These are phyloP conservation scores for Lophotriccus pileatus DNA, from an alignment of 2,797 vertebrate genomes.

Conservation along the genomic window DNA sequence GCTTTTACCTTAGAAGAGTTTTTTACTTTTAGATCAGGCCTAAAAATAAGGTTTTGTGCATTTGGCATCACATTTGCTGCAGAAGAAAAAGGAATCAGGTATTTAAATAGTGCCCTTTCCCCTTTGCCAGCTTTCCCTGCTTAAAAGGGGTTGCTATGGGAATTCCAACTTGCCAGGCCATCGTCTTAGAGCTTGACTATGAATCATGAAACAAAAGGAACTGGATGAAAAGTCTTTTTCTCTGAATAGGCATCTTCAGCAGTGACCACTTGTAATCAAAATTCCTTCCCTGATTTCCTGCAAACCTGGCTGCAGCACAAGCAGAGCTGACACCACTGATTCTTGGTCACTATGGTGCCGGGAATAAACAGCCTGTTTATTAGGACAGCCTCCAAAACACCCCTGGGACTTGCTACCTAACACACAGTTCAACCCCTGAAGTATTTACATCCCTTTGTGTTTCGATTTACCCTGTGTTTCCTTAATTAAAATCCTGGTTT, in stretches of 20 bases:
- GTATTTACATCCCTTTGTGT: not conserved
- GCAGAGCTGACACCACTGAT: not conserved
- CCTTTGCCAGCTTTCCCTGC: conserved; percentile 14
- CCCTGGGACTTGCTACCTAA: not conserved
- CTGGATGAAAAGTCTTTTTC: conserved; percentile 17
- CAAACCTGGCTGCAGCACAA: not conserved
- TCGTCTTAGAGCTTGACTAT: not conserved
- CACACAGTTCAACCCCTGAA: not conserved
- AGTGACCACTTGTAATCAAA: conserved; percentile 6
- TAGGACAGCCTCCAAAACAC: not conserved
- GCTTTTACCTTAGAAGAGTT: not conserved
- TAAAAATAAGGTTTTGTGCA: not conserved
- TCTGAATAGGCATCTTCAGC: conserved; percentile 46
- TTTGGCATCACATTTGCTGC: not conserved
- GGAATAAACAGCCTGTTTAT: not conserved
- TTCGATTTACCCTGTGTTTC: not conserved
- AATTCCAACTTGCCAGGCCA: not conserved
- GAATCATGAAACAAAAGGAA: conserved; percentile 34
- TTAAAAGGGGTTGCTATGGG: conserved; percentile 34
- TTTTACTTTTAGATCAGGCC: not conserved
- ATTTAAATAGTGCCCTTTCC: conserved; percentile 49
- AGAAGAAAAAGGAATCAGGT: not conserved
- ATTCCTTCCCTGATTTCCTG: conserved; percentile 24
- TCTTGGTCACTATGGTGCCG: not conserved
- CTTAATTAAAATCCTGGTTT: not conserved